These are phyloP conservation scores for Dufourea novaeangliae DNA, from an alignment of 1,140 invertebrate species.

Conservation along the genomic window DNA sequence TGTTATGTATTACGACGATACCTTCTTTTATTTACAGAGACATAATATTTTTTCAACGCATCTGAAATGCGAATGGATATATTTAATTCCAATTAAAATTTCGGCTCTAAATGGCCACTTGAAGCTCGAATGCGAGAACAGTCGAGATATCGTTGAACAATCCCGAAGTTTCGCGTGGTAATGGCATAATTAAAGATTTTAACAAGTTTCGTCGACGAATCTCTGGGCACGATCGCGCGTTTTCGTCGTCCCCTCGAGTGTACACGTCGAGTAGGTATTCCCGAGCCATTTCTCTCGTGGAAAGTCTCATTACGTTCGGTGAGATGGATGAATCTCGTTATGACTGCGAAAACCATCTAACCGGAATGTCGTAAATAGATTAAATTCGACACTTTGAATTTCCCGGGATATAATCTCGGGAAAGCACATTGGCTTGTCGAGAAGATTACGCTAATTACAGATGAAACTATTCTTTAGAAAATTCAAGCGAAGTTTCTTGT, in stretches of 20 bases:
- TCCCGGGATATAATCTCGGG: conserved; percentile 2
- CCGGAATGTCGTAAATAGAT: conserved; percentile 41
- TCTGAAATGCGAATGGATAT: background rate
- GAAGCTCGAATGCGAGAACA: background rate
- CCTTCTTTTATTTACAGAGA: too few species aligned
- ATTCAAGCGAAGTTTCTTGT: background rate
- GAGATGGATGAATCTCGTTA: conserved; percentile 66
- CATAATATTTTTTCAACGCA: background rate
- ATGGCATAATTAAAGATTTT: conserved; percentile 33
- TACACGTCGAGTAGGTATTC: conserved; percentile 40
- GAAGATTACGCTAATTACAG: conserved; percentile 10
- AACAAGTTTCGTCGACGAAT: conserved; percentile 4
- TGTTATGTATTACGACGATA: too few species aligned
- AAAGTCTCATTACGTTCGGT: conserved; percentile 48
- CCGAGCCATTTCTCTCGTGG: conserved; percentile 50
- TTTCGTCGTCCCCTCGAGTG: conserved; percentile 40
- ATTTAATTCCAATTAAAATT: background rate
- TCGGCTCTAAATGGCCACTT: background rate
- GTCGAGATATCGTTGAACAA: background rate
- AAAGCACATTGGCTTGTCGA: conserved; percentile 11
- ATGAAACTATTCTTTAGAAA: background rate
- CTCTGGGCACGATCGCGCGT: conserved; percentile 22
- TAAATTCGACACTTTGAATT: conserved; percentile 47
- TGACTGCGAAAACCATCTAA: conserved; percentile 47
- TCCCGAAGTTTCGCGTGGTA: background rate